Percentiles rank a stretch among this genome's conserved stretches.
These are phyloP conservation scores for Stylophora pistillata DNA, from an alignment of 64 coral and sea anemone species.

Conservation along the genomic window DNA sequence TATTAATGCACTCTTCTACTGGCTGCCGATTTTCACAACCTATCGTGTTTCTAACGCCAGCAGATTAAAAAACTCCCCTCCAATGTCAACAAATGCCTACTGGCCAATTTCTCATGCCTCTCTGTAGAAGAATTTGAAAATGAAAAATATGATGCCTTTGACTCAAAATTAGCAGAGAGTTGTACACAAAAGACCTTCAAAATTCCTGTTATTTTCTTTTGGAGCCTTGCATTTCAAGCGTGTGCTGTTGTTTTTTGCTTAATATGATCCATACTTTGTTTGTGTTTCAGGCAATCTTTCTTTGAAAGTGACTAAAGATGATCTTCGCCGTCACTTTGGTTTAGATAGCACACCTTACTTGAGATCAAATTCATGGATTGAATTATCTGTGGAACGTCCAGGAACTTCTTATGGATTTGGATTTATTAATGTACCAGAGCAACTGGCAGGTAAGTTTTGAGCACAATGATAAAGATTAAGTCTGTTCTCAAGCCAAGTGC, in stretches of 20 bases:
- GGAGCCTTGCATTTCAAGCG: neutral
- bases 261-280: neutral
- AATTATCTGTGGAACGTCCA: slow-evolving; percentile 60
- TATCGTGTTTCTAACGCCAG: no score
- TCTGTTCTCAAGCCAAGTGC: no score
- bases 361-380: slow-evolving; percentile 82
- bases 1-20: no score
- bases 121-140: no score
- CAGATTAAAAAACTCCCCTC: no score
- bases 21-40: no score
- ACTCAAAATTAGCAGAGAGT: no score
- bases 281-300: slow-evolving; percentile 74
- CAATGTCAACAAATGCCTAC: no score
- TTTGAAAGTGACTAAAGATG: slow-evolving; percentile 73
- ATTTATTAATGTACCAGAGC: slow-evolving; percentile 81
- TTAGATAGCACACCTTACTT: slow-evolving; percentile 87
- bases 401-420: slow-evolving; percentile 75
- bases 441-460: slow-evolving; percentile 52
- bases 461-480: neutral
- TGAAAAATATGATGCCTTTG: no score
- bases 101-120: no score
- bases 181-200: no score
- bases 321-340: slow-evolving; percentile 70
- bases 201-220: no score
- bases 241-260: neutral